phyloP scores from a whole-genome alignment of 2,888 invertebrate genomes.

The Nomada fucata region DNA sequence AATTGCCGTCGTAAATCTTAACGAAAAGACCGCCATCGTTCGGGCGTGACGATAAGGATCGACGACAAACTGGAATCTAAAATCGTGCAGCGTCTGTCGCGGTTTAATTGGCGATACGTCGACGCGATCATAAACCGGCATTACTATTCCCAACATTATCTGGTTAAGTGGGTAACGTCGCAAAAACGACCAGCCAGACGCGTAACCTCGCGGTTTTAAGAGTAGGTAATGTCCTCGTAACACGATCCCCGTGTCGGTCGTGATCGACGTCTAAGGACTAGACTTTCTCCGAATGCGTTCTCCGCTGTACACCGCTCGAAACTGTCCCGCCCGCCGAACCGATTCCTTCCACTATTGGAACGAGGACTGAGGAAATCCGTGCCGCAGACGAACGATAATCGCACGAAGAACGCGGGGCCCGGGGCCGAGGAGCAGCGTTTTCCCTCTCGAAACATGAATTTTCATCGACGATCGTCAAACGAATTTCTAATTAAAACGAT shows the following conservation, averaged over 20 bases:
- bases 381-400: neutral
- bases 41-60: too few species aligned
- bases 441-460: neutral
- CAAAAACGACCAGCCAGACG: slow-evolving; percentile 42
- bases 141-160: slow-evolving; percentile 33
- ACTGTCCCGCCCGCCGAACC: neutral
- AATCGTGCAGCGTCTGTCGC: neutral
- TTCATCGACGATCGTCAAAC: neutral
- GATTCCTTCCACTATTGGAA: neutral
- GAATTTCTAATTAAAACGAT: neutral
- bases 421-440: neutral
- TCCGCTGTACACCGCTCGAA: slow-evolving; percentile 12
- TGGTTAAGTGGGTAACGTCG: slow-evolving; percentile 50
- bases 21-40: too few species aligned
- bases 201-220: slow-evolving; percentile 55
- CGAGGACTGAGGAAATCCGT: neutral
- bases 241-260: slow-evolving; percentile 49
- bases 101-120: slow-evolving; percentile 6
- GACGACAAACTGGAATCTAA: neutral
- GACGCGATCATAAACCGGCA: slow-evolving; percentile 38
- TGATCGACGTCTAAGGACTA: slow-evolving; percentile 33
- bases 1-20: too few species aligned
- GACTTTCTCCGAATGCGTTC: slow-evolving; percentile 56
- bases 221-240: slow-evolving; percentile 53
- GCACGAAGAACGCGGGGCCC: too few species aligned